Percentiles rank a stretch among this genome's conserved stretches.
phyloP scores from a whole-genome alignment of 2,113 vertebrate species.

The Ictalurus furcatus region DNA sequence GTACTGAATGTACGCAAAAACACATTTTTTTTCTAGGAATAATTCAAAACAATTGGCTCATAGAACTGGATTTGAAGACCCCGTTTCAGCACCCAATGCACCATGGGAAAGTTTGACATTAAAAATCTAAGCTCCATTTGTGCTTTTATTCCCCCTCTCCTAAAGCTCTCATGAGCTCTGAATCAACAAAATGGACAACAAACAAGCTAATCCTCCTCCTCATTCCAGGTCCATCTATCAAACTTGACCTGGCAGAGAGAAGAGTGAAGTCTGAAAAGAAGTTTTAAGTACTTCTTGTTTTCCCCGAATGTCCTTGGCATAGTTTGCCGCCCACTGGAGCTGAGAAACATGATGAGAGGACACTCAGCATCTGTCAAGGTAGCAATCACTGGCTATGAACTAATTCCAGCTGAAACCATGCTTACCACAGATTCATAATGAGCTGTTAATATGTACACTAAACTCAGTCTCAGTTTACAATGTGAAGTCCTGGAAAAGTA shows the following conservation, averaged over 20 bases:
- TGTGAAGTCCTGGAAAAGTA: neutral
- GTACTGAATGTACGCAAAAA: conserved; percentile 7
- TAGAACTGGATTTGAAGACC: neutral
- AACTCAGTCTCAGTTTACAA: neutral
- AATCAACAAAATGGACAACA: conserved; percentile 12
- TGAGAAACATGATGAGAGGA: conserved; percentile 23
- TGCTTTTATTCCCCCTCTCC: neutral
- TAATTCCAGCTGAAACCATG: neutral
- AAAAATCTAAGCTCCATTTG: neutral
- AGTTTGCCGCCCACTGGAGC: neutral
- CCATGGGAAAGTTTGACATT: neutral
- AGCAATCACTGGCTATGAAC: neutral
- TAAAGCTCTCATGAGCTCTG: neutral
- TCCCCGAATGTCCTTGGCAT: conserved; percentile 23
- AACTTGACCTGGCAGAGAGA: neutral
- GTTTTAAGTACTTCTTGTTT: neutral
- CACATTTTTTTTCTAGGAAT: neutral
- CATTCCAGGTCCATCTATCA: conserved; percentile 18
- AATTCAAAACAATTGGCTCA: neutral
- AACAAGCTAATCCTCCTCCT: conserved; percentile 23
- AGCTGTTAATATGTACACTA: neutral
- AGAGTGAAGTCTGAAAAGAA: conserved; percentile 13
- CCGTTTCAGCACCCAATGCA: neutral
- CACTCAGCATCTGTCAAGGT: conserved; percentile 17
- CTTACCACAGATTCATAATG: neutral